phyloP scores from a whole-genome alignment of 2,888 invertebrate genomes.

The Clistopyga incitator region DNA sequence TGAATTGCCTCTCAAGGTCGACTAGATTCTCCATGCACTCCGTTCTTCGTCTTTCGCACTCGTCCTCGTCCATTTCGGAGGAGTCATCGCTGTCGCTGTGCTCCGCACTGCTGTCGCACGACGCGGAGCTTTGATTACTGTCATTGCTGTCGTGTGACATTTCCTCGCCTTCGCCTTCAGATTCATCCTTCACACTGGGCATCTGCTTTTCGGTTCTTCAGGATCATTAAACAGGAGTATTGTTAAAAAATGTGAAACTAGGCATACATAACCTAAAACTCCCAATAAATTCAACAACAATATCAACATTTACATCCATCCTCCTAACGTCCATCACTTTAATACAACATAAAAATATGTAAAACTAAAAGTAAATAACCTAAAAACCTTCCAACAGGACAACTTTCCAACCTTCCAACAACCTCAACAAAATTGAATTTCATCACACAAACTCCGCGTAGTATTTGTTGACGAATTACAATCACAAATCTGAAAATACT shows the following conservation, averaged over 20 bases:
- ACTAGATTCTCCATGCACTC: slow-evolving; percentile 94
- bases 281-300: background rate
- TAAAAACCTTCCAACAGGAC: too few relatives aligned
- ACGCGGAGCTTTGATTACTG: slow-evolving; percentile 82
- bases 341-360: too few relatives aligned
- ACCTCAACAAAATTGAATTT: background rate
- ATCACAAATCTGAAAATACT: slow-evolving; percentile 20
- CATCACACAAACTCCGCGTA: slow-evolving; percentile 9
- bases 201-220: slow-evolving; percentile 72
- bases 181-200: slow-evolving; percentile 83
- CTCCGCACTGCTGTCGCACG: slow-evolving; percentile 89
- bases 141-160: slow-evolving; percentile 83
- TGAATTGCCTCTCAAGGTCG: slow-evolving; percentile 95
- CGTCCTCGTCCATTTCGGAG: slow-evolving; percentile 96
- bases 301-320: background rate
- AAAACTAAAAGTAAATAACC: too few relatives aligned
- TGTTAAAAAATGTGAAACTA: background rate
- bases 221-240: background rate
- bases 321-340: background rate
- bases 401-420: too few relatives aligned
- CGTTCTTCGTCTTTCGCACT: slow-evolving; percentile 93
- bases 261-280: slow-evolving; percentile 13
- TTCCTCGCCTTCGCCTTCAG: slow-evolving; percentile 82
- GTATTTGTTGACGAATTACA: background rate
- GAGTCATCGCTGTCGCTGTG: slow-evolving; percentile 93